phyloP scores from a whole-genome alignment of 2,888 invertebrate species.

The Empis livida region DNA sequence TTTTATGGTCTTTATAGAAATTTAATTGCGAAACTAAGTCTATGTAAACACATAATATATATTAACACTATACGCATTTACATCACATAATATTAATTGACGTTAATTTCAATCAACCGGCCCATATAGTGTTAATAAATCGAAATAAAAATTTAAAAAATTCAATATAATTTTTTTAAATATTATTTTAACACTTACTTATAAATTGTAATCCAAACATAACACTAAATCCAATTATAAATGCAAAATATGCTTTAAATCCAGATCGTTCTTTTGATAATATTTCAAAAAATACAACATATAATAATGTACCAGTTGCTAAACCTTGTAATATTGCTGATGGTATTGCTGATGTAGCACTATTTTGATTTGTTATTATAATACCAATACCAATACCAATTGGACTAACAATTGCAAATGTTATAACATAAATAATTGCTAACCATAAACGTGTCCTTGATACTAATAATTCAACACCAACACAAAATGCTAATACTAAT shows the following conservation, averaged over 20 bases:
- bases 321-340: slow-evolving; percentile 64
- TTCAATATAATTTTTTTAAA: too few relatives aligned
- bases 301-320: slow-evolving; percentile 84
- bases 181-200: neutral
- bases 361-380: slow-evolving; percentile 45
- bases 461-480: slow-evolving; percentile 69
- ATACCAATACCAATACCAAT: slow-evolving; percentile 67
- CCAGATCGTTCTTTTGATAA: slow-evolving; percentile 46
- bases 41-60: too few relatives aligned
- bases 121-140: too few relatives aligned
- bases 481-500: slow-evolving; percentile 76
- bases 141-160: too few relatives aligned
- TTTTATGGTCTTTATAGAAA: too few relatives aligned
- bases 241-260: slow-evolving; percentile 49
- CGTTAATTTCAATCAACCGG: too few relatives aligned
- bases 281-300: slow-evolving; percentile 95
- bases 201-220: slow-evolving; percentile 53
- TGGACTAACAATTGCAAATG: slow-evolving; percentile 69
- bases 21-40: too few relatives aligned
- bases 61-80: too few relatives aligned
- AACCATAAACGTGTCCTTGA: slow-evolving; percentile 50
- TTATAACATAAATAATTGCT: slow-evolving; percentile 53
- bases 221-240: slow-evolving; percentile 52
- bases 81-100: too few relatives aligned
- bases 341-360: slow-evolving; percentile 45